A percentile compares a stretch with the other conserved stretches of the same genome.
phyloP scores from a whole-genome alignment of 2,888 invertebrate genomes.

The Temnothorax ravouxi region DNA sequence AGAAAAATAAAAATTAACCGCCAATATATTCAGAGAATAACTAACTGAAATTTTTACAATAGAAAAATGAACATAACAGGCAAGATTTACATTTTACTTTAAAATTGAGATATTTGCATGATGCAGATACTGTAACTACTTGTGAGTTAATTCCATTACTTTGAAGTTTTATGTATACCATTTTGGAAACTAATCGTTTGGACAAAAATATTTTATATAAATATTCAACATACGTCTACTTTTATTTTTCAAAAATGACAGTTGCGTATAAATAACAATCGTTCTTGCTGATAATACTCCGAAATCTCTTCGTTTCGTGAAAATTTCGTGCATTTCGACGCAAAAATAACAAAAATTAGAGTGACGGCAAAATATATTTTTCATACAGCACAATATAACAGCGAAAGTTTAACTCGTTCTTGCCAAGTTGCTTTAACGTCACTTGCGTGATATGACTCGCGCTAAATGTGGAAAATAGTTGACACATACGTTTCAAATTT shows the following conservation, averaged over 20 bases:
- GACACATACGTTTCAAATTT: constrained; percentile 47
- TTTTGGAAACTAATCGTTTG: too few relatives aligned
- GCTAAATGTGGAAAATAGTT: constrained; percentile 52
- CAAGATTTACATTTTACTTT: too few relatives aligned
- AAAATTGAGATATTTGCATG: too few relatives aligned
- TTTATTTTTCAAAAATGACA: constrained; percentile 13
- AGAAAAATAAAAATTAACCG: too few relatives aligned
- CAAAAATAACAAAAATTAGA: constrained; percentile 19
- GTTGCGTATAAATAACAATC: not conserved
- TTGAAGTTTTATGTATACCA: too few relatives aligned
- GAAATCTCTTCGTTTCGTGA: constrained; percentile 2
- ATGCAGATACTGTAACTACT: too few relatives aligned
- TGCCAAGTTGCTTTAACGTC: constrained; percentile 43
- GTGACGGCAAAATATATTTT: constrained; percentile 3
- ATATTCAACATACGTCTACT: not conserved
- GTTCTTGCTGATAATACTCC: not conserved
- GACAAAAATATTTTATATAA: not conserved
- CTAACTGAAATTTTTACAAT: too few relatives aligned
- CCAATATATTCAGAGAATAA: too few relatives aligned
- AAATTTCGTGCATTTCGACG: constrained; percentile 2
- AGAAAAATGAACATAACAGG: too few relatives aligned
- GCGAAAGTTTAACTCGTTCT: constrained; percentile 15
- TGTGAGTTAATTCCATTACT: too few relatives aligned
- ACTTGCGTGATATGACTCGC: constrained; percentile 27
- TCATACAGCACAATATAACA: not conserved